phyloP scores from a whole-genome alignment of 1,140 invertebrate genomes.

The Camponotus pennsylvanicus region DNA sequence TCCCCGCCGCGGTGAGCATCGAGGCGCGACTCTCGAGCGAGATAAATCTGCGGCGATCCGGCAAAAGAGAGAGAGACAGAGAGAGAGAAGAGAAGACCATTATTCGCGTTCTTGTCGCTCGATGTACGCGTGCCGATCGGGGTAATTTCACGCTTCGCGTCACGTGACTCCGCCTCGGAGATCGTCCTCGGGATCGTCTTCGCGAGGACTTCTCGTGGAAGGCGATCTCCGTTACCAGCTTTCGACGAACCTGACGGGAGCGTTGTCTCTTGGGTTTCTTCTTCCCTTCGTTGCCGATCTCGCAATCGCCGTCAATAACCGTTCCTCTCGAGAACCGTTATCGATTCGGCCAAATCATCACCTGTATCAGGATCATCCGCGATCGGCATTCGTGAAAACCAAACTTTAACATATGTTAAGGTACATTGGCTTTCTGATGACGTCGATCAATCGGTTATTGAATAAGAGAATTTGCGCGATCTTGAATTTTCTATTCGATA shows the following conservation, averaged over 20 bases:
- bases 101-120: slow-evolving; percentile 35
- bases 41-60: slow-evolving; percentile 44
- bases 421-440: not conserved
- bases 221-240: not conserved
- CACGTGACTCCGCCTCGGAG: not conserved
- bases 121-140: slow-evolving; percentile 52
- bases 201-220: not conserved
- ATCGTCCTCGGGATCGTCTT: slow-evolving; percentile 1
- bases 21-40: slow-evolving; percentile 35
- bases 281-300: slow-evolving; percentile 16
- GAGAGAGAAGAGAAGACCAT: not conserved
- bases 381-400: slow-evolving; percentile 51
- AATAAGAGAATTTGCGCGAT: not conserved
- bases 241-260: slow-evolving; percentile 36
- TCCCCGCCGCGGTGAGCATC: slow-evolving; percentile 11
- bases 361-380: slow-evolving; percentile 73
- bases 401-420: not conserved
- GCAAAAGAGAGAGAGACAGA: no score
- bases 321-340: slow-evolving; percentile 80
- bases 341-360: slow-evolving; percentile 72
- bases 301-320: slow-evolving; percentile 73
- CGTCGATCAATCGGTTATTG: not conserved
- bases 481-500: slow-evolving; percentile 8
- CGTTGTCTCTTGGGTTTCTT: slow-evolving; percentile 32
- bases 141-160: slow-evolving; percentile 53